Percentiles rank a stretch among this genome's conserved stretches.
These are phyloP conservation scores for Patella pellucida DNA, from an alignment of 2,888 invertebrate species.

Conservation along the genomic window DNA sequence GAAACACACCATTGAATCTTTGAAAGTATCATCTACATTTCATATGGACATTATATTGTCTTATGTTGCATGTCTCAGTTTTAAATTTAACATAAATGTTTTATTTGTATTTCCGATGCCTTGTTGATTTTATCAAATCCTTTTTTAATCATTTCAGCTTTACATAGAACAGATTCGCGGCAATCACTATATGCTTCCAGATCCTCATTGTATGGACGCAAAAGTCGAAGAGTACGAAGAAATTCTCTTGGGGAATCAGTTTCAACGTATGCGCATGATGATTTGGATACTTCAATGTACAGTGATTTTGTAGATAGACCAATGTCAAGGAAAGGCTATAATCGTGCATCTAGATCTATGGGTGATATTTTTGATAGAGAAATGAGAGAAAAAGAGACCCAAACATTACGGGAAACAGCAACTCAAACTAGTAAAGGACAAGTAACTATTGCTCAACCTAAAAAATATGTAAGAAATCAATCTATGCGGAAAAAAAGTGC, in stretches of 20 bases:
- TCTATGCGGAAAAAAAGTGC: too few relatives aligned
- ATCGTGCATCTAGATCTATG: conserved; percentile 51
- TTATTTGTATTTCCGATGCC: too few relatives aligned
- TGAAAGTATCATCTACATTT: too few relatives aligned
- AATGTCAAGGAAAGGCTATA: conserved; percentile 42
- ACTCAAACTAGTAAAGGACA: conserved; percentile 54
- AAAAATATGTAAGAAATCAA: conserved; percentile 23
- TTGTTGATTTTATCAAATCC: too few relatives aligned
- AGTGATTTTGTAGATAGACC: conserved; percentile 47
- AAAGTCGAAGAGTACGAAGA: conserved; percentile 42
- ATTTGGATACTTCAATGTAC: conserved; percentile 51
- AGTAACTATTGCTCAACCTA: conserved; percentile 40
- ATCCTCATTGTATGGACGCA: conserved; percentile 55
- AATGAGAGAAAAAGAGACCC: conserved; percentile 42
- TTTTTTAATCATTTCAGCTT: conserved; percentile 39
- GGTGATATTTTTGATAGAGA: conserved; percentile 49
- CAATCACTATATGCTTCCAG: conserved; percentile 60
- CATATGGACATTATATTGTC: too few relatives aligned
- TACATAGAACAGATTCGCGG: conserved; percentile 53
- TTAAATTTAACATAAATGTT: too few relatives aligned
- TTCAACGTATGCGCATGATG: conserved; percentile 51
- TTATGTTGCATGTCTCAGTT: too few relatives aligned
- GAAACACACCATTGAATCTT: too few relatives aligned
- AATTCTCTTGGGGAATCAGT: conserved; percentile 49
- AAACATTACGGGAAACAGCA: conserved; percentile 57